phyloP scores from a whole-genome alignment of 2,113 vertebrate species.

The Anhinga rufa region DNA sequence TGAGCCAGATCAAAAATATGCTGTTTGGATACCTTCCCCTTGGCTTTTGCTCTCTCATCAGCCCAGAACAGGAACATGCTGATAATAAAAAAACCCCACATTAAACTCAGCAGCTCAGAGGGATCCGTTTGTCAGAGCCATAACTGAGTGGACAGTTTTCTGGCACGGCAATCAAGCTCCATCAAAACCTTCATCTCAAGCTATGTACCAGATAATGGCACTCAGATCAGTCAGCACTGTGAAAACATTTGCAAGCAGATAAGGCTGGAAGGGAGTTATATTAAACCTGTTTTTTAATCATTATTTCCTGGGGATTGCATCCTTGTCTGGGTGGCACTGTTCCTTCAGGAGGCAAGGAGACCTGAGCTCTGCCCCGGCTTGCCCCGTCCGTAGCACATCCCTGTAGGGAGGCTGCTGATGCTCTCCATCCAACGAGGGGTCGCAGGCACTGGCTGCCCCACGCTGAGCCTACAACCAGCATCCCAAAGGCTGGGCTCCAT shows the following conservation, averaged over 20 bases:
- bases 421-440: background rate
- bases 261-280: background rate
- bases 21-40: background rate
- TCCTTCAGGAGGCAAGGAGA: background rate
- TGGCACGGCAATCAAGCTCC: background rate
- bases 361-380: fast-evolving
- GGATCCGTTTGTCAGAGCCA: background rate
- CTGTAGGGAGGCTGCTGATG: fast-evolving
- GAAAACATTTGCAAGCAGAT: background rate
- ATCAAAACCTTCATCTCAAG: background rate
- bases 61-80: background rate
- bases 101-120: background rate
- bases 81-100: background rate
- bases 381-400: fast-evolving
- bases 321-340: background rate
- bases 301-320: background rate
- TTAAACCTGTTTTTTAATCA: background rate
- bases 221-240: background rate
- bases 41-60: background rate
- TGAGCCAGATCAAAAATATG: background rate
- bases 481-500: fast-evolving
- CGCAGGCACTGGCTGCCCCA: fast-evolving
- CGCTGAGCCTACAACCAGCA: background rate
- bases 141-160: background rate
- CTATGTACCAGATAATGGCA: fast-evolving